These are phyloP conservation scores for Drosophila fungiperda DNA, from an alignment of 2,888 invertebrate species.

Conservation along the genomic window DNA sequence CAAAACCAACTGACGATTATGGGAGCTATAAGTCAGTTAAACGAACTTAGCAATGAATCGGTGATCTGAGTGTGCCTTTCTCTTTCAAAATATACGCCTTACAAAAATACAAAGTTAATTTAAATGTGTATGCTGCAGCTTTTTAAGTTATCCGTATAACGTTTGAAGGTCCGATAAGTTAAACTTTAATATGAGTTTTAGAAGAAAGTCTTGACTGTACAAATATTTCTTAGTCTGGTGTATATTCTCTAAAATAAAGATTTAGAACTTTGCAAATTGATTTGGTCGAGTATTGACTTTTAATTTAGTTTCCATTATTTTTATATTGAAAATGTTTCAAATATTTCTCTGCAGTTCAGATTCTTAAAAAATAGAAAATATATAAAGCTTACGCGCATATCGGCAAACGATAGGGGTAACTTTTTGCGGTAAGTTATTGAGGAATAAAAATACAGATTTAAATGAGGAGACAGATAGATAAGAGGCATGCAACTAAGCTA, in stretches of 20 bases:
- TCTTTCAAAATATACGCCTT: too few relatives aligned
- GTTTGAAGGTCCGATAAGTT: background rate
- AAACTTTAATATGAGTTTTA: background rate
- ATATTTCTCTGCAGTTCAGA: slow-evolving; percentile 3
- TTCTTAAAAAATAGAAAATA: slow-evolving; percentile 12
- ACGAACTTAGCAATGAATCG: background rate
- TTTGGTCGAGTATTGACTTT: background rate
- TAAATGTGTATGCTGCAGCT: background rate
- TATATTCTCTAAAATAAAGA: background rate
- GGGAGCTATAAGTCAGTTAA: background rate
- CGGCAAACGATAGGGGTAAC: slow-evolving; percentile 80
- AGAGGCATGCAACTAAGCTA: background rate
- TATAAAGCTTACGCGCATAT: slow-evolving; percentile 82
- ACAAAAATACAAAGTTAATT: too few relatives aligned
- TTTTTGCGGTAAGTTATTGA: slow-evolving; percentile 51
- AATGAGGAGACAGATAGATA: slow-evolving; percentile 5
- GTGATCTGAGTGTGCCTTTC: background rate
- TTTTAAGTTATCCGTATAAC: background rate
- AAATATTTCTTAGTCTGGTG: background rate
- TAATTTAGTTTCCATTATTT: background rate
- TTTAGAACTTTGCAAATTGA: background rate
- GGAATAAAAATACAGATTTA: slow-evolving; percentile 24
- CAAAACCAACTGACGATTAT: background rate
- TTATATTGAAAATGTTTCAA: background rate
- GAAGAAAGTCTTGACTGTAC: background rate